A percentile compares a stretch with the other conserved stretches of the same genome.
These are phyloP conservation scores for Protonemura montana DNA, from an alignment of 2,888 invertebrate species.

Conservation along the genomic window DNA sequence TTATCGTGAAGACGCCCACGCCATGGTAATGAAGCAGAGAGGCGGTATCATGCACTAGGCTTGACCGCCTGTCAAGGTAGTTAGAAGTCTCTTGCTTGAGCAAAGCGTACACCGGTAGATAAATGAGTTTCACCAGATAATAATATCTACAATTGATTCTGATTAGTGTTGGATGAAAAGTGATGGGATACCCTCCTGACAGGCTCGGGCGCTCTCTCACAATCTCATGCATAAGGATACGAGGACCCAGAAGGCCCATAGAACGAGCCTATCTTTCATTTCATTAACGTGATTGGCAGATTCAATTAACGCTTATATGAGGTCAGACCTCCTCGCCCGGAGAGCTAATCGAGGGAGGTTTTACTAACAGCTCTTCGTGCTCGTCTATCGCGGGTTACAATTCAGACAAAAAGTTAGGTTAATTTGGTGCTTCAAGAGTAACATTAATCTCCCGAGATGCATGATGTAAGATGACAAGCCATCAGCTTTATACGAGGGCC, in stretches of 20 bases:
- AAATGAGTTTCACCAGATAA: slow-evolving; percentile 42
- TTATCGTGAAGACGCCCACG: background rate
- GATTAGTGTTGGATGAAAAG: slow-evolving; percentile 45
- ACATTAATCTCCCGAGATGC: slow-evolving; percentile 45
- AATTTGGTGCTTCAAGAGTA: slow-evolving; percentile 48
- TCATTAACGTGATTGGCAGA: slow-evolving; percentile 82
- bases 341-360: slow-evolving; percentile 23
- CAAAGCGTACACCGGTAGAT: slow-evolving; percentile 39
- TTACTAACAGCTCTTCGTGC: slow-evolving; percentile 7
- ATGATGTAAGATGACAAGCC: slow-evolving; percentile 18
- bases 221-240: slow-evolving; percentile 34
- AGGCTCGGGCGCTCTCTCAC: slow-evolving; percentile 7
- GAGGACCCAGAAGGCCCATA: slow-evolving; percentile 36
- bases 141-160: slow-evolving; percentile 48
- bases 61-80: slow-evolving; percentile 22
- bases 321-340: slow-evolving; percentile 47
- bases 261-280: slow-evolving; percentile 53
- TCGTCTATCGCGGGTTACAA: slow-evolving; percentile 46
- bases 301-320: slow-evolving; percentile 69
- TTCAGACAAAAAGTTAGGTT: slow-evolving; percentile 48
- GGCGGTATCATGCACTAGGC: background rate
- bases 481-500: background rate
- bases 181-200: slow-evolving; percentile 42
- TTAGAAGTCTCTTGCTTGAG: slow-evolving; percentile 36
- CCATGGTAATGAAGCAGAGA: slow-evolving; percentile 3